Base-by-base conservation (phyloP, 2,888 invertebrate genomes). In the Sarcophaga subvicina region DNA sequence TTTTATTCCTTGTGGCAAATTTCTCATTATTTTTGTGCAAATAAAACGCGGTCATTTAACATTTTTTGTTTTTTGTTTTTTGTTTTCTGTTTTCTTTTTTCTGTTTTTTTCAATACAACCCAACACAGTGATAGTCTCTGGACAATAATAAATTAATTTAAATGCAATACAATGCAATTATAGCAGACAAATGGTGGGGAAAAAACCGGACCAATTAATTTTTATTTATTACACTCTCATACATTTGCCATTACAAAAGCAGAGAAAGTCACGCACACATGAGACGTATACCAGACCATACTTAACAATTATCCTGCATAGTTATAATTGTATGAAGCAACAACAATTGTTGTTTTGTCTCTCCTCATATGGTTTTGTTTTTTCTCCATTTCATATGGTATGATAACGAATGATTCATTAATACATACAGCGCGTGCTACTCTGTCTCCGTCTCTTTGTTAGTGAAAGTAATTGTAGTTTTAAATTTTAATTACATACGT, bases 121-220 rank as follows among this genome's bases (percentile, higher is more conserved):
- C 60, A 66, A 70, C 11, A 62, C 49, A 63, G 17, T n/a, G 25
- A 12, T n/a, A 27, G 17, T 49, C 66, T 54, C 17, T 54, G 54
- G 17, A 59, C 5, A 64, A 37, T 60, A 81, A 81, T 76, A 81
- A 82, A 70, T 82, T 77, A 47, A 66, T 20, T 71, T 72, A 60
- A 77, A 70, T 25, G 27, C 63, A 72, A 66, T 20, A n/a, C 72
- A 78, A 78, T 78, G 60, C 66, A 71, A 71, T 79, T 71, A 63
- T 45, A 27, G 64, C 14, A 54, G 37, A 71, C 63, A 45, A n/a
- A 22, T 70, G 25, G 11, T 25, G 54, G 54, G 54, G 4, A 66
- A 66, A 80, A 80, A 37, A 47, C 59, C 59, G 75, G 37, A 47
- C 64, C 69, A 80, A 80, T 84, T 75, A 80, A 84, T 75, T 75